Base-by-base conservation (phyloP, 53 echinoderm and acorn worm species). In the Astropecten irregularis region DNA sequence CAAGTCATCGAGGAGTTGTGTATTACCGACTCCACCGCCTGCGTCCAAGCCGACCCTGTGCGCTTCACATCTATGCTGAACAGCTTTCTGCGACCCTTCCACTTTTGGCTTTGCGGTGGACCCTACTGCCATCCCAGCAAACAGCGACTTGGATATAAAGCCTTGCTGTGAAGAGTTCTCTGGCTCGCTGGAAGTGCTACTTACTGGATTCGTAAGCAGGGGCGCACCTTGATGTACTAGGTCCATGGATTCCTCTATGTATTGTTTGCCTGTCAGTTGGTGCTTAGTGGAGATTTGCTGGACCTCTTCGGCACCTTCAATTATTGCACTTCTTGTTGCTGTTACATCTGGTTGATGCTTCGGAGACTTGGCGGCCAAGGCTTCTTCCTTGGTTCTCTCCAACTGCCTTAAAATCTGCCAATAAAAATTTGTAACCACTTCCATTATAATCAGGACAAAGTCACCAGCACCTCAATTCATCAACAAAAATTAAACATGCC, bases 371-470 rank as follows among this genome's bases (percentile, higher is more conserved):
- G 77, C 44, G 26, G 79, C 66, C 49, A 13, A 82, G n/a, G 86
- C 77, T 66, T 83, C 76, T 36, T 81, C 65, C 15, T 88, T 64
- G 16, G 71, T 53, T 36, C 84, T 87, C 53, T 89, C 87, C 23
- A 95, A 51, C 67, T 92, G 95, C 49, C 92, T 71, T 84, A 88
- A 77, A 74, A 95, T 95, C 95, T 95, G 67, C 9, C 49, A 56
- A 55, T 29, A 79, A 49, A 88, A 64, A 0, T 2, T 19, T 7
- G 22, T 29, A 26, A 74, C 76, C 23, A n/a, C n/a, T n/a, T n/a
- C n/a, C n/a, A n/a, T n/a, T n/a, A n/a, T n/a, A n/a, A n/a, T n/a
- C n/a, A n/a, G n/a, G n/a, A n/a, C n/a, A n/a, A n/a, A n/a, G n/a
- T n/a, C n/a, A n/a, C n/a, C n/a, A n/a, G n/a, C n/a, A n/a, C n/a